A percentile compares a stretch with the other conserved stretches of the same genome.
phyloP scores from a whole-genome alignment of 2,113 vertebrate species.

The Ptychochromis oligacanthus region DNA sequence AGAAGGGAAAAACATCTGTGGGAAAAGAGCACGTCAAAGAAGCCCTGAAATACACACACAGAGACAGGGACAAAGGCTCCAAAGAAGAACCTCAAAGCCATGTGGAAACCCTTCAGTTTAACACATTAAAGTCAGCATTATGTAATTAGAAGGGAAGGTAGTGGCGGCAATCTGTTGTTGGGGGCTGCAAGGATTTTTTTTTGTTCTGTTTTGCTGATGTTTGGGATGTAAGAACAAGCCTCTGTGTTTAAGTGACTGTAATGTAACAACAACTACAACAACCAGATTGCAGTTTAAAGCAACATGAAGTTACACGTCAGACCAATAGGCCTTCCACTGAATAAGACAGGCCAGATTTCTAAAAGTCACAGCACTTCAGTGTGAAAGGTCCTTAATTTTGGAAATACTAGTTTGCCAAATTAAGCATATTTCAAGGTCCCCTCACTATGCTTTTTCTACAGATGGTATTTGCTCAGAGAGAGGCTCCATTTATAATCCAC shows the following conservation, averaged over 20 bases:
- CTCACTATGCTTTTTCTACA: not conserved
- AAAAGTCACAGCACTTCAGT: not conserved
- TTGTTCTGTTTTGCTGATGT: not conserved
- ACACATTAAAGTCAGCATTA: slow-evolving; percentile 18
- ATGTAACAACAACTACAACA: slow-evolving; percentile 1
- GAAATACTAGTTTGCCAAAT: not conserved
- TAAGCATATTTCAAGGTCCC: not conserved
- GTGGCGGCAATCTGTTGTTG: not conserved
- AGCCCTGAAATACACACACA: not conserved
- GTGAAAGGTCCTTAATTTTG: not conserved
- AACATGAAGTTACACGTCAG: not conserved
- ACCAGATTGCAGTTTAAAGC: not conserved
- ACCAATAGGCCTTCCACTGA: not conserved
- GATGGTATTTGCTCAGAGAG: not conserved
- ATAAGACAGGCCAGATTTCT: too few species aligned
- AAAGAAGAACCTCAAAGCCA: slow-evolving; percentile 11
- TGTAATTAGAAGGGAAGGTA: slow-evolving; percentile 21
- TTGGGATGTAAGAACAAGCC: not conserved
- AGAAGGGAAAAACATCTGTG: slow-evolving; percentile 48
- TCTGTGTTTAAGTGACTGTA: not conserved
- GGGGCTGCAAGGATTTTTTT: not conserved
- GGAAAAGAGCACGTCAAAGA: slow-evolving; percentile 26
- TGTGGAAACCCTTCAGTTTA: slow-evolving; percentile 8
- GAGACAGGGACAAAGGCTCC: slow-evolving; percentile 6
- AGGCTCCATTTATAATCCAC: not conserved